These are phyloP conservation scores for Hexactinellida sp. DNA, from an alignment of 37 sponge, comb jelly and placozoan genomes.

Conservation along the genomic window DNA sequence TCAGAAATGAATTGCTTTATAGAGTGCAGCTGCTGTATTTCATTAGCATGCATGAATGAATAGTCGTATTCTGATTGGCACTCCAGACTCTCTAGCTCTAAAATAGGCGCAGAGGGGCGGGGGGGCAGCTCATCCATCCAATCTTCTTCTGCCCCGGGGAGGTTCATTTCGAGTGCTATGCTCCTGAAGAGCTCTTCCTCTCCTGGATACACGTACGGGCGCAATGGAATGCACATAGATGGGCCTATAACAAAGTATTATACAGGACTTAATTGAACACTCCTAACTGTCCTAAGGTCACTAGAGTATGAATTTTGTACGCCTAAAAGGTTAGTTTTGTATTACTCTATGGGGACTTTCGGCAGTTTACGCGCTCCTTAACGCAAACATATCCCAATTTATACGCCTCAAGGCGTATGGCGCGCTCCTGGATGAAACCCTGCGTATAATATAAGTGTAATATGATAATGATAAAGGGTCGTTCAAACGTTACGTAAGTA, in stretches of 20 bases:
- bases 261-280: too few species aligned
- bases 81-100: background rate
- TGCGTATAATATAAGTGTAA: too few species aligned
- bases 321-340: too few species aligned
- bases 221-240: background rate
- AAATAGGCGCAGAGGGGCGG: background rate
- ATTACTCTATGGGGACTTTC: too few species aligned
- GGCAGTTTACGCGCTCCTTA: too few species aligned
- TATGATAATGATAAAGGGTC: too few species aligned
- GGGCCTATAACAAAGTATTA: background rate
- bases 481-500: too few species aligned
- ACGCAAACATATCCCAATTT: too few species aligned
- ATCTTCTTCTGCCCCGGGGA: background rate
- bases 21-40: background rate
- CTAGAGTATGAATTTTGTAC: too few species aligned
- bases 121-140: background rate
- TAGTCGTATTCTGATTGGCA: background rate
- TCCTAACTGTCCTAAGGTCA: too few species aligned
- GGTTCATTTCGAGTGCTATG: background rate
- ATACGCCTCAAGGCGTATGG: too few species aligned
- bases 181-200: background rate
- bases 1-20: background rate
- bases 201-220: background rate
- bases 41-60: background rate
- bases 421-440: too few species aligned